phyloP scores from a whole-genome alignment of 2,113 vertebrate species.

The Pipra filicauda region DNA sequence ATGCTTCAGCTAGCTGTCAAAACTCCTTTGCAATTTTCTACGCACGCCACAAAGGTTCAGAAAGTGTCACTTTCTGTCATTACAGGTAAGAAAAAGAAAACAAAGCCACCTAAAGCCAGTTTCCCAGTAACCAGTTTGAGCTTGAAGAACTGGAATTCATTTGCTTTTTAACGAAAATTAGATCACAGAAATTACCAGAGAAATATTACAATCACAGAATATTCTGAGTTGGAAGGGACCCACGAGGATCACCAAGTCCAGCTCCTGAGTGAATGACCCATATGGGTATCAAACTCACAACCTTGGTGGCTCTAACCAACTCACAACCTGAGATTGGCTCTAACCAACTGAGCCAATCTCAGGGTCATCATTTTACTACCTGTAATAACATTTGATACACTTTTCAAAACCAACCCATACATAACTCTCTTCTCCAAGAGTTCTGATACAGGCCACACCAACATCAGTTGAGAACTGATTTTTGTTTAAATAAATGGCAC shows the following conservation, averaged over 20 bases:
- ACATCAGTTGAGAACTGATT: fast-evolving
- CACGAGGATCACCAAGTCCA: not conserved
- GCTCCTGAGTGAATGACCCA: not conserved
- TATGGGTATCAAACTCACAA: not conserved
- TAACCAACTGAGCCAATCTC: not conserved
- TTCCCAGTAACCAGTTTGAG: not conserved
- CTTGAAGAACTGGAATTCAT: not conserved
- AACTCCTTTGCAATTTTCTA: not conserved
- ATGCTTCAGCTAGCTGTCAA: not conserved
- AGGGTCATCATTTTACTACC: not conserved
- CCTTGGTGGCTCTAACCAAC: too few species aligned
- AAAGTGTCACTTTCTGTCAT: not conserved
- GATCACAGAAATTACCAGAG: not conserved
- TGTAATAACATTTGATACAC: not conserved
- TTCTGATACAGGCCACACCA: not conserved
- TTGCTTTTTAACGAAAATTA: not conserved
- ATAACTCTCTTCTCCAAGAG: not conserved
- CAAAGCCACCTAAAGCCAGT: not conserved
- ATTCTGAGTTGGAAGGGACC: not conserved
- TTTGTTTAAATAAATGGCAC: not conserved
- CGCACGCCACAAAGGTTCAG: not conserved
- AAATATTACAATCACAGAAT: not conserved
- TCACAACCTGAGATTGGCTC: not conserved
- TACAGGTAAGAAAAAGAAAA: not conserved
- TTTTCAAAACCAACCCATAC: not conserved